Base-by-base conservation (phyloP, 30 jellyfish, hydroid and myxozoan species). In the Rhopilema esculentum region DNA sequence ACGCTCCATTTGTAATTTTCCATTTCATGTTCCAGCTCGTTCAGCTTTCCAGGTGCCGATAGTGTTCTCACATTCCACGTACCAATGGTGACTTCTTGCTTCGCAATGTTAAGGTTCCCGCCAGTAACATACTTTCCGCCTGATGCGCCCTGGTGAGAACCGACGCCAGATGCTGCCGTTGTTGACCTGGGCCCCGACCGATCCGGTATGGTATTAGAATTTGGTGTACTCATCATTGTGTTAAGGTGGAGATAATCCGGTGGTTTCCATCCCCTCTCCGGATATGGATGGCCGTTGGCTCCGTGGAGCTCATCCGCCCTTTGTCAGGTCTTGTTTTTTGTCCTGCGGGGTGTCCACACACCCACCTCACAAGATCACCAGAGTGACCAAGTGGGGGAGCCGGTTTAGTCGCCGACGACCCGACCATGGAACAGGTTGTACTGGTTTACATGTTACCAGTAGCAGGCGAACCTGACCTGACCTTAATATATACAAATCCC, bases 41-140 rank as follows among this genome's bases (percentile, higher is more conserved):
- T 69, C 57, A 82, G 63, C 76, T 82, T 82, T 30, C 91, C 86
- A 40, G 53, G 23, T 27, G 73, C 76, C 24, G 75, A 22, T 30
- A 82, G 67, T 19, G 86, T 69, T 82, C 91, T 32, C 85, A 84
- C 93, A 61, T 84, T 84, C 93, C 91, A 84, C 23, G 93, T 84
- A 25, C 91, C 90, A 51, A 84, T 84, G 80, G 93, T 71, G 50
- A 50, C 79, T 22, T 73, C 88, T 26, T 49, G 81, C 70, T 84
- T 84, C 72, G 80, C 92, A 19, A 27, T 20, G 32, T 50, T 49
- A n/a, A 50, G 57, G 23, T 30, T 52, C 79, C 79, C 88, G 25
- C 79, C 79, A 49, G 88, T 77, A 77, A 52, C 88, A 40, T 40
- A 77, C 77, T 52, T 77, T 22, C 63, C 79, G 25, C 88, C 85